phyloP scores from a whole-genome alignment of 2,113 vertebrate species.

The Rhabdornis inornatus region DNA sequence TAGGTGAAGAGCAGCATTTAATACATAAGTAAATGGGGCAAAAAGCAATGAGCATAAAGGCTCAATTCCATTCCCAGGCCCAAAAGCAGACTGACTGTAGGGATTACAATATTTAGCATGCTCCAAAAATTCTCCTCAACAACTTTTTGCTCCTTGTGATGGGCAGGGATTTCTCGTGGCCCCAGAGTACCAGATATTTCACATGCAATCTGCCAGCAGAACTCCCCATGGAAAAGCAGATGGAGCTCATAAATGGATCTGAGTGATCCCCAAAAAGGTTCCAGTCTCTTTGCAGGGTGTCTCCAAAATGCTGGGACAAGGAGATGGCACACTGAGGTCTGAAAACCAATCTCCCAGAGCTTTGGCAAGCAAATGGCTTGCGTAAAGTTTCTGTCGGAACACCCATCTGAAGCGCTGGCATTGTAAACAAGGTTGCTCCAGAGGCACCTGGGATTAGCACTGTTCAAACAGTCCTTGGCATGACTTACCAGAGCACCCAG shows the following conservation, averaged over 20 bases:
- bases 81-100: not conserved
- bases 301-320: rapidly evolving
- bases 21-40: not conserved
- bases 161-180: not conserved
- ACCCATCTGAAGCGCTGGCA: not conserved
- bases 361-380: slow-evolving; percentile 20
- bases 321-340: not conserved
- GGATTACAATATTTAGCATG: not conserved
- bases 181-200: not conserved
- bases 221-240: not conserved
- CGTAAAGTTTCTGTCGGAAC: not conserved
- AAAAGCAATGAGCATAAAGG: not conserved
- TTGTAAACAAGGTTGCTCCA: slow-evolving; percentile 31
- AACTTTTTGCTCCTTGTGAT: not conserved
- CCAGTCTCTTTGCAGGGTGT: not conserved
- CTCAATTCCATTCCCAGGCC: not conserved
- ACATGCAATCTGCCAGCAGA: not conserved
- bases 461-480: slow-evolving; percentile 42
- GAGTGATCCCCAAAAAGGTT: not conserved
- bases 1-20: not conserved
- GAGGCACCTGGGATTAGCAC: slow-evolving; percentile 28
- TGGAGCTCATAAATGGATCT: not conserved
- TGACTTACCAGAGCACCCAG: not conserved
- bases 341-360: not conserved
- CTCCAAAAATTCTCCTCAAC: not conserved